Evolutionary conservation across 2,888 invertebrate species (phyloP), one percentile per base, ranked within the genome.

Genomic region (Electrophaes corylata): DNA sequence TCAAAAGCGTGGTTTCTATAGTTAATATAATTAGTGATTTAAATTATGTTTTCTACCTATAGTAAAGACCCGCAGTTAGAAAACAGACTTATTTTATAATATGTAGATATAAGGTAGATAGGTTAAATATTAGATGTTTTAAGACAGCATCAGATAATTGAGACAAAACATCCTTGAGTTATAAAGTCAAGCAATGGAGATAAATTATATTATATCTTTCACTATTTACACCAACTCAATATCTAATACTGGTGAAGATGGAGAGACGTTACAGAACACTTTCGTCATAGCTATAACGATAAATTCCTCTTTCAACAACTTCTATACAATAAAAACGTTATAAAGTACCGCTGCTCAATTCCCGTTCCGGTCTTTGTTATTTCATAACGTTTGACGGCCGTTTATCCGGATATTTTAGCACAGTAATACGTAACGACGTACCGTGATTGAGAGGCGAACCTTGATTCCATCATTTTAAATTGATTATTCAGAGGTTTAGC

Each of bases 141-240:
- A 26, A 41, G 20, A 33, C 14, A 37, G 26, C 26, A 16, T 4
- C 39, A 39, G 26, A 10, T 12, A 31, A 49, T 40, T 41, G 40
- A 49, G 44, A 39, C 55, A 57, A 63, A 69, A 70, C 72, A 75
- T 78, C 76, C 81, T 83, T 82, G 77, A 73, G 70, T 71, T 70
- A 74, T 73, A 71, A 75, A 77, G 70, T 72, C 67, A 56, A 70
- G 70, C 73, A 81, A 84, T 83, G 74, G 75, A 83, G 84, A 86
- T 79, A 67, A 79, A 86, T 86, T 74, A 71, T 48, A 23, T 68
- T 67, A 62, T 70, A 84, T 82, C 72, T 76, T 75, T 84, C 81
- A 82, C 72, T 74, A 72, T 65, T 74, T 78, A 73, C 69, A 64
- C 62, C 52, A 57, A 67, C 56, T 64, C 65, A 55, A 64, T 41